A percentile compares a stretch with the other conserved stretches of the same genome.
Evolutionary conservation across 2,113 vertebrate species (phyloP).

Genomic region (Melanocharis versteri): DNA sequence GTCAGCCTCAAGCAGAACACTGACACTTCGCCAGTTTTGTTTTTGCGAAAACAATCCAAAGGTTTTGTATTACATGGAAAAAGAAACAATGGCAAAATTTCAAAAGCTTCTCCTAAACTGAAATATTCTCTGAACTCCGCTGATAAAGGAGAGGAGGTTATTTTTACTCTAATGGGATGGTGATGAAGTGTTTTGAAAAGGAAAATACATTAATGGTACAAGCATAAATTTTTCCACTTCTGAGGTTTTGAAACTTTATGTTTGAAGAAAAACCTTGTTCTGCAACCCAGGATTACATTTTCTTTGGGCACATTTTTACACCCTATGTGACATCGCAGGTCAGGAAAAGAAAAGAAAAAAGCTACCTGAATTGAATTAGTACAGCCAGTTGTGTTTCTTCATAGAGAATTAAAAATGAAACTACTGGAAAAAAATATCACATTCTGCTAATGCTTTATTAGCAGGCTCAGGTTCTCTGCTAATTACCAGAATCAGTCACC

Average conservation of each 20-base stretch:
- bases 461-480: neutral
- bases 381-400: neutral
- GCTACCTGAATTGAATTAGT: neutral
- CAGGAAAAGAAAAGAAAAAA: neutral
- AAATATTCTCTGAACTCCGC: neutral
- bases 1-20: neutral
- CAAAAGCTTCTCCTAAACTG: neutral
- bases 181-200: neutral
- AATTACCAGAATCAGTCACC: constrained; percentile 34
- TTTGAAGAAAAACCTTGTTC: neutral
- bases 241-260: neutral
- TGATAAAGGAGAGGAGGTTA: neutral
- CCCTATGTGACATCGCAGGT: neutral
- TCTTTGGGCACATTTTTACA: neutral
- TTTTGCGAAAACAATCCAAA: neutral
- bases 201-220: neutral
- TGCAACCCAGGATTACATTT: neutral
- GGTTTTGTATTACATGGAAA: neutral
- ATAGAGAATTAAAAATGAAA: constrained; percentile 1
- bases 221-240: neutral
- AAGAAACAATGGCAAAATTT: neutral
- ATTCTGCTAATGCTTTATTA: constrained; percentile 11
- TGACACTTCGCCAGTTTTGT: neutral
- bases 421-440: neutral
- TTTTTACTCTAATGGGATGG: neutral